phyloP scores from a whole-genome alignment of 2,113 vertebrate genomes.

The Reinhardtius hippoglossoides region DNA sequence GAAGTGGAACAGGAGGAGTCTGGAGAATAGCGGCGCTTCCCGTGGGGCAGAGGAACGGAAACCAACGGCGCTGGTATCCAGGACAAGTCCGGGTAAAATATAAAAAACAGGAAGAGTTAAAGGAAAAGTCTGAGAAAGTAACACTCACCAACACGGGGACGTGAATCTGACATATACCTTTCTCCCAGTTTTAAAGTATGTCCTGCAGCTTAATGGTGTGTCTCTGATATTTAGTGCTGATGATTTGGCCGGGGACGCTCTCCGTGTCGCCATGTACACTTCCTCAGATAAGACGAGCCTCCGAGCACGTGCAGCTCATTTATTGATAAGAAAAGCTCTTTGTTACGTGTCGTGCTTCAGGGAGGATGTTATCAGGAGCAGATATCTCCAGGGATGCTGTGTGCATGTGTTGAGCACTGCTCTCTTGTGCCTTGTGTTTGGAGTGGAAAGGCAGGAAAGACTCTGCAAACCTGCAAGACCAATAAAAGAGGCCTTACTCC shows the following conservation, averaged over 20 bases:
- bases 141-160: background rate
- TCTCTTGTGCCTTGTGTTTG: background rate
- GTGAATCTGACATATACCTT: background rate
- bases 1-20: slow-evolving; percentile 73
- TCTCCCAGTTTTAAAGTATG: background rate
- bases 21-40: slow-evolving; percentile 48
- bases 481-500: slow-evolving; percentile 48
- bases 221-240: too few species aligned
- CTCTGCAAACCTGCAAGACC: background rate
- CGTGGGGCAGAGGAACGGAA: slow-evolving; percentile 47
- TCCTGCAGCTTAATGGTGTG: background rate
- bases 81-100: slow-evolving; percentile 51
- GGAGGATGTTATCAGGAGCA: background rate
- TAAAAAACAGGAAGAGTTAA: background rate
- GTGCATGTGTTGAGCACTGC: background rate
- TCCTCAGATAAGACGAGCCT: too few species aligned
- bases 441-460: background rate
- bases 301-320: background rate
- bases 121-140: background rate
- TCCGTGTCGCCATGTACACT: too few species aligned
- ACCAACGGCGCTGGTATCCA: slow-evolving; percentile 59
- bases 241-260: too few species aligned
- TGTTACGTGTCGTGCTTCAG: too few species aligned
- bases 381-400: background rate
- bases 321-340: background rate